Evolutionary conservation across 2,797 vertebrate species (phyloP), one percentile per base, ranked within the genome.

Genomic region (Sardinella longiceps): DNA sequence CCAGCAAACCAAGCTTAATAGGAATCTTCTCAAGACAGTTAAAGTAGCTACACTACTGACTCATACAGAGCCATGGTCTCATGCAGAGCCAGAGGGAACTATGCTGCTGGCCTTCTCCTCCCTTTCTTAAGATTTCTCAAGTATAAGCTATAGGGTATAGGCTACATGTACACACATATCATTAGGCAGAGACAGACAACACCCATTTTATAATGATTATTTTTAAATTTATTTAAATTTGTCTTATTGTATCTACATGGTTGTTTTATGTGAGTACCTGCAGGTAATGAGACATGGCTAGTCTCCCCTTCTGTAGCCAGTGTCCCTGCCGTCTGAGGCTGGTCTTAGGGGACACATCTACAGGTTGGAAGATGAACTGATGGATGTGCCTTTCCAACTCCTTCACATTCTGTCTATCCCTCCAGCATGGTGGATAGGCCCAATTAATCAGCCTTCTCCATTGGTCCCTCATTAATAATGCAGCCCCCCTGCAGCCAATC

Each of bases 381-480:
- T 92, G 89, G 91, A 92, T 87, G 83, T 89, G 88, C 87, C 86
- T 87, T 12, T 85, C 81, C 83, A 86, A 89, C 90, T 90, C 88
- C 88, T 88, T 92, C 90, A 90, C 85, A 85, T 86, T 85, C 81
- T 53, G 33, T 70, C 45, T 80, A 83, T 81, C 83, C 89, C 86
- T 84, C 85, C 85, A 85, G 89, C 89, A 89, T 80, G 80, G 88
- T 91, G 91, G 92, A 94, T 91, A 91, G 91, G 92, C 94, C 93
- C 94, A 94, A 95, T 95, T 94, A 94, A 95, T 94, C 94, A 95
- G 88, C 81, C 88, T 84, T 86, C 56, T 37, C 70, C 85, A 86
- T 86, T 86, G 70, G 82, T 85, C 83, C 60, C 92, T 94, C 94
- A 94, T 95, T 92, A 95, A 95, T 95, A 94, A 95, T 95, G 91